A percentile compares a stretch with the other conserved stretches of the same genome.
phyloP scores from a whole-genome alignment of 2,797 vertebrate genomes.

The Rhinella marina region DNA sequence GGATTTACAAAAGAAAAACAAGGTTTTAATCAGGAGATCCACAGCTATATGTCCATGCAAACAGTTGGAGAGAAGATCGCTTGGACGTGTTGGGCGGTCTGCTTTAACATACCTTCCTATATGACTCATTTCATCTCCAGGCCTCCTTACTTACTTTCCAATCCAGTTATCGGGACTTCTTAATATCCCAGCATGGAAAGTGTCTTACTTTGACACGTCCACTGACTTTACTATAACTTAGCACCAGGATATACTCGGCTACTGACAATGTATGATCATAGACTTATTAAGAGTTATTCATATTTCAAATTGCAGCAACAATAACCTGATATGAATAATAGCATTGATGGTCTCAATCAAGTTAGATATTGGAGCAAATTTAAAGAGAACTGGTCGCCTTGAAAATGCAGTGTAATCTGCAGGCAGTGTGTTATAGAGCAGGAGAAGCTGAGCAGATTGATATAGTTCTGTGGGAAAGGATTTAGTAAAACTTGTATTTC shows the following conservation, averaged over 20 bases:
- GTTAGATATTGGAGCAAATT: neutral
- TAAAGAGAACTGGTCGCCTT: too few relatives aligned
- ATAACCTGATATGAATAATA: neutral
- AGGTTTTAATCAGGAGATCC: too few relatives aligned
- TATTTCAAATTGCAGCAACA: neutral
- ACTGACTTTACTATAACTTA: neutral
- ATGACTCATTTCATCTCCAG: neutral
- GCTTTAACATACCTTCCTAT: constrained; percentile 18
- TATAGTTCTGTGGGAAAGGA: too few relatives aligned
- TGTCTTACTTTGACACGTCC: neutral
- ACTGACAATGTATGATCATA: neutral
- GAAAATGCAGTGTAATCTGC: too few relatives aligned
- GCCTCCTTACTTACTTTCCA: neutral
- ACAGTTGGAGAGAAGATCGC: too few relatives aligned
- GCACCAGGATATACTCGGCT: neutral
- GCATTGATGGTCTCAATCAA: neutral
- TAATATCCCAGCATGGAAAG: neutral
- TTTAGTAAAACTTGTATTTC: too few relatives aligned
- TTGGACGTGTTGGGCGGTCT: neutral
- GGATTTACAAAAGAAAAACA: too few relatives aligned
- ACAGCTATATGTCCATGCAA: too few relatives aligned
- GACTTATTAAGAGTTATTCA: neutral
- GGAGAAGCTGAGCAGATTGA: too few relatives aligned
- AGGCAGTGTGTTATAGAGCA: too few relatives aligned
- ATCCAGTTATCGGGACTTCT: neutral